phyloP scores from a whole-genome alignment of 2,113 vertebrate genomes.

The Apodemus speciosus region DNA sequence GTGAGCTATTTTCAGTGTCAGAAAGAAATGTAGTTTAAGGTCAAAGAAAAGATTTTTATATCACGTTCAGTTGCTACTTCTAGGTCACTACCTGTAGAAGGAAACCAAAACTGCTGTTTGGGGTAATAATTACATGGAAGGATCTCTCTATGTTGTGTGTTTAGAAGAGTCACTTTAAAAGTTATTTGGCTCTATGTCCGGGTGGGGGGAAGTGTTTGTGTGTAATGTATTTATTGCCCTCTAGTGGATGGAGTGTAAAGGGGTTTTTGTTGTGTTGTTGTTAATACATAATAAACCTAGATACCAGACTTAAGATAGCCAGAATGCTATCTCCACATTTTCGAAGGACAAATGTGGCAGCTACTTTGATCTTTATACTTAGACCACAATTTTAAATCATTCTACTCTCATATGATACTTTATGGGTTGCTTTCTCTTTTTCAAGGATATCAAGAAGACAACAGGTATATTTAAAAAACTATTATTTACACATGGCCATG shows the following conservation, averaged over 20 bases:
- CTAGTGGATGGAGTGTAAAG: constrained; percentile 75
- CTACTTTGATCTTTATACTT: constrained; percentile 8
- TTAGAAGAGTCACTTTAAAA: constrained; percentile 3
- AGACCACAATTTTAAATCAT: background rate
- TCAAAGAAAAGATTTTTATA: background rate
- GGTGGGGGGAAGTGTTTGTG: constrained; percentile 38
- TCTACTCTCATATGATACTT: background rate
- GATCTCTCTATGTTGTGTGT: background rate
- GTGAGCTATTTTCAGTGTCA: background rate
- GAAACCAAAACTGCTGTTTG: background rate
- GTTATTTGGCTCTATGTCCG: constrained; percentile 22
- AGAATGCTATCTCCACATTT: constrained; percentile 33
- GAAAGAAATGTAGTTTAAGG: constrained; percentile 8
- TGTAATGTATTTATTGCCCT: constrained; percentile 76
- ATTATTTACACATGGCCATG: background rate
- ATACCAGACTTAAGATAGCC: background rate
- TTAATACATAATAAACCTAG: constrained; percentile 18
- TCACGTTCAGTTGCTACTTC: constrained; percentile 1
- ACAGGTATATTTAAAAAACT: background rate
- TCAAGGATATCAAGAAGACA: constrained; percentile 14
- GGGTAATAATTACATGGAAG: background rate
- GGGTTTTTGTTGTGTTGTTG: background rate
- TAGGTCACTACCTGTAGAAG: background rate
- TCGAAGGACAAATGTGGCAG: background rate
- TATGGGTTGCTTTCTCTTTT: background rate